Percentiles rank a stretch among this genome's conserved stretches.
Evolutionary conservation across 2,888 invertebrate genomes (phyloP).

Genomic region (Phalera bucephala): DNA sequence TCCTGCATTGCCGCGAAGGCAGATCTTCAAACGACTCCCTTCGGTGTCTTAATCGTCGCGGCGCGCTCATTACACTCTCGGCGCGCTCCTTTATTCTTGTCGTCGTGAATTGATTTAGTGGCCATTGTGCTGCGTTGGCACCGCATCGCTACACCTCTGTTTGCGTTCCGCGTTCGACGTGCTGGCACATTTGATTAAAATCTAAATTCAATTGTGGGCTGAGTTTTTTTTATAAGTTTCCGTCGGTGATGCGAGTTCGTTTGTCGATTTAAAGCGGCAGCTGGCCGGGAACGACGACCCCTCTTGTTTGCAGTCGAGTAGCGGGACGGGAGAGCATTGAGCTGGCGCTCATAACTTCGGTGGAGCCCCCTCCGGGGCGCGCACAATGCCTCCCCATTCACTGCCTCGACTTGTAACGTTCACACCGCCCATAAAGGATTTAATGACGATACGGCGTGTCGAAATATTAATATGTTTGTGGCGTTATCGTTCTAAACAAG

Average conservation of each 20-base stretch:
- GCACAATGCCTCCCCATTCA: conserved; percentile 50
- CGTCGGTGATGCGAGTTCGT: conserved; percentile 41
- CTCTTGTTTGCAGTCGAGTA: conserved; percentile 58
- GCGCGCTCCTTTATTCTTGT: conserved; percentile 57
- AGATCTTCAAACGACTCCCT: conserved; percentile 54
- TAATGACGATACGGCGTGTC: conserved; percentile 73
- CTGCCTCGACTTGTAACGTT: conserved; percentile 52
- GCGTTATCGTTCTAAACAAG: conserved; percentile 56
- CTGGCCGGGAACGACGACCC: conserved; percentile 54
- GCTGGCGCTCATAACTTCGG: conserved; percentile 46
- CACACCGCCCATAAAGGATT: conserved; percentile 61
- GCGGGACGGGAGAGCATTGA: conserved; percentile 42
- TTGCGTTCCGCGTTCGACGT: conserved; percentile 48
- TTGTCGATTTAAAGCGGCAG: conserved; percentile 66
- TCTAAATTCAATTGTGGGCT: conserved; percentile 44
- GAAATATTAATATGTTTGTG: conserved; percentile 71
- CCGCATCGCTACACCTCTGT: conserved; percentile 24
- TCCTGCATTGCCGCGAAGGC: conserved; percentile 45
- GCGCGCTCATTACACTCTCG: conserved; percentile 49
- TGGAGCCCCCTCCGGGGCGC: conserved; percentile 38
- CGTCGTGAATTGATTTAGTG: conserved; percentile 68
- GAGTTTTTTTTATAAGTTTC: conserved; percentile 48
- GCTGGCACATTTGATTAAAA: conserved; percentile 53
- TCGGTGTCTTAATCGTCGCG: conserved; percentile 58
- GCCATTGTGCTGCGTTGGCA: conserved; percentile 54